A percentile compares a stretch with the other conserved stretches of the same genome.
These are phyloP conservation scores for Sceloporus tristichus DNA, from an alignment of 2,113 vertebrate genomes.

Conservation along the genomic window DNA sequence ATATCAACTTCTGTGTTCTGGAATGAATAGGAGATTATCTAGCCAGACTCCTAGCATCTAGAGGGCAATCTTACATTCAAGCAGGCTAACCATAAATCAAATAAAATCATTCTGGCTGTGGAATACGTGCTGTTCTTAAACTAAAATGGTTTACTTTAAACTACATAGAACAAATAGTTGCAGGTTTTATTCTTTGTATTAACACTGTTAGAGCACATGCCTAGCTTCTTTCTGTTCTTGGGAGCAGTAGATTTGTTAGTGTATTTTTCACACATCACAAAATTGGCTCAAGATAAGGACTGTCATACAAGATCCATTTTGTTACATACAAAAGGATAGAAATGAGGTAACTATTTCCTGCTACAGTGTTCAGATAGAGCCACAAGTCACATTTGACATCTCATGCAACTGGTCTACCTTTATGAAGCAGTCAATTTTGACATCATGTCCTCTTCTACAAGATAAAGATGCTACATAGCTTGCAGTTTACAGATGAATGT, in stretches of 20 bases:
- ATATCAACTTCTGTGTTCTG: slow-evolving; percentile 10
- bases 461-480: slow-evolving; percentile 64
- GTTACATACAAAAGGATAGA: slow-evolving; percentile 19
- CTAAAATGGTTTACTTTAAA: slow-evolving; percentile 15
- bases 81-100: slow-evolving; percentile 37
- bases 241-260: slow-evolving; percentile 24
- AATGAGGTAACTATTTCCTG: slow-evolving; percentile 14
- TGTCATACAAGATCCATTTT: not conserved
- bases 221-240: slow-evolving; percentile 4
- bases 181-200: slow-evolving; percentile 21
- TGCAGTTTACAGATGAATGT: slow-evolving; percentile 64
- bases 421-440: not conserved
- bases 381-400: not conserved
- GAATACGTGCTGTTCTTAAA: slow-evolving; percentile 35
- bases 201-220: slow-evolving; percentile 5
- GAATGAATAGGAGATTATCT: slow-evolving; percentile 29
- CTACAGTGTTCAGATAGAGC: slow-evolving; percentile 9
- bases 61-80: slow-evolving; percentile 59
- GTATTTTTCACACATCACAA: slow-evolving; percentile 34
- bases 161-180: not conserved
- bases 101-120: slow-evolving; percentile 49
- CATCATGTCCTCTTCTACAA: slow-evolving; percentile 38
- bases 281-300: slow-evolving; percentile 13
- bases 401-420: not conserved
- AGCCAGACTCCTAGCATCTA: slow-evolving; percentile 61